A percentile compares a stretch with the other conserved stretches of the same genome.
Evolutionary conservation across 2,888 invertebrate species (phyloP).

Genomic region (Odontothrips loti): DNA sequence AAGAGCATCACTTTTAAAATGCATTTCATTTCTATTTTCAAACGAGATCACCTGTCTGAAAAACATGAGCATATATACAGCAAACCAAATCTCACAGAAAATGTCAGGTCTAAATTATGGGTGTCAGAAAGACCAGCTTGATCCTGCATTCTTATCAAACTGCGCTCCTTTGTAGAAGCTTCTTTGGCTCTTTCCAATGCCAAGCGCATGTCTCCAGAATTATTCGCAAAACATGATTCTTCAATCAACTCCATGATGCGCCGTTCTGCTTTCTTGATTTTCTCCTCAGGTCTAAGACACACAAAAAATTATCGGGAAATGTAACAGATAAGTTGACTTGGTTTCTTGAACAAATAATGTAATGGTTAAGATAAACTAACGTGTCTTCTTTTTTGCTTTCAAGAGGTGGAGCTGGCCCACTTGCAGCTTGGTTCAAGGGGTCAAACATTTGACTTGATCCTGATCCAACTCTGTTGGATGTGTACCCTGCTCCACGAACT

Average conservation of each 20-base stretch:
- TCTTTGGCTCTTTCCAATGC: slow-evolving; percentile 93
- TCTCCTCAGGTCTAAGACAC: slow-evolving; percentile 76
- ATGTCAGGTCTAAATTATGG: slow-evolving; percentile 92
- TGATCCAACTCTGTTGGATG: slow-evolving; percentile 56
- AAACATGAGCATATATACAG: not conserved
- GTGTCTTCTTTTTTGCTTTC: slow-evolving; percentile 74
- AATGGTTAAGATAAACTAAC: slow-evolving; percentile 48
- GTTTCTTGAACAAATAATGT: not conserved
- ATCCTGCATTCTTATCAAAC: slow-evolving; percentile 84
- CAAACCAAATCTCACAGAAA: slow-evolving; percentile 61
- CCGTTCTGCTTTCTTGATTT: slow-evolving; percentile 80
- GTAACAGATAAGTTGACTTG: slow-evolving; percentile 29
- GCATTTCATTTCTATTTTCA: slow-evolving; percentile 15
- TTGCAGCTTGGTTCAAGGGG: slow-evolving; percentile 65
- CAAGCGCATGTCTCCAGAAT: slow-evolving; percentile 57
- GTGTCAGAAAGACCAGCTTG: slow-evolving; percentile 84
- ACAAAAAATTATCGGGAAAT: slow-evolving; percentile 32
- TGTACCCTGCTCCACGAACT: slow-evolving; percentile 92
- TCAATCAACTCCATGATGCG: slow-evolving; percentile 87
- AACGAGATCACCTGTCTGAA: not conserved
- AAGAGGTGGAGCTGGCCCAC: slow-evolving; percentile 52
- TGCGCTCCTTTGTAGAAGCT: slow-evolving; percentile 87
- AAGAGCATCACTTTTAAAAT: not conserved
- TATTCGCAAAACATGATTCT: slow-evolving; percentile 74
- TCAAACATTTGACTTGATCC: slow-evolving; percentile 54